Evolutionary conservation across 2,797 vertebrate species (phyloP).

Genomic region (Rhynchonycteris naso): DNA sequence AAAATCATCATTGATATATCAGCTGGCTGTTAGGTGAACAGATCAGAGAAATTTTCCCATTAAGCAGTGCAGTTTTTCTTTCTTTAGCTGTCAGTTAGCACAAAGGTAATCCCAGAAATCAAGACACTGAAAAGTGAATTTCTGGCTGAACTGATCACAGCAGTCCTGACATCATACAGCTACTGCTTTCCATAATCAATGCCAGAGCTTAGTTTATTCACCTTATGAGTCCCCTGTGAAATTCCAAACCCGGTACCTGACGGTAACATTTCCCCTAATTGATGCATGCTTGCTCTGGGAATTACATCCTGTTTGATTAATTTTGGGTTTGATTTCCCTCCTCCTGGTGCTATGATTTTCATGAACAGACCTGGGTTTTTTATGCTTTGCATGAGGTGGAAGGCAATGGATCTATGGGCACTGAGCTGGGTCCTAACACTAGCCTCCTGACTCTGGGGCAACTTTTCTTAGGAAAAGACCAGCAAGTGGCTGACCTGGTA

Average conservation of each 20-base stretch:
- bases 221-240: constrained; percentile 79
- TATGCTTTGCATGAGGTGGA: constrained; percentile 78
- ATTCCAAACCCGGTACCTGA: constrained; percentile 82
- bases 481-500: neutral
- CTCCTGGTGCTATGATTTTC: constrained; percentile 81
- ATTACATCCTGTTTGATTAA: constrained; percentile 82
- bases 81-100: constrained; percentile 71
- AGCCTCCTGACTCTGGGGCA: neutral
- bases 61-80: constrained; percentile 74
- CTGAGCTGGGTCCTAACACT: constrained; percentile 54
- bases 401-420: neutral
- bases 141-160: constrained; percentile 78
- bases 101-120: constrained; percentile 79
- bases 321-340: constrained; percentile 84
- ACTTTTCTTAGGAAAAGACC: neutral
- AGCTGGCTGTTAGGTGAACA: constrained; percentile 22
- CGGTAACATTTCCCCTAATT: constrained; percentile 82
- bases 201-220: constrained; percentile 79
- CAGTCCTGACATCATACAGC: constrained; percentile 80
- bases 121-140: constrained; percentile 81
- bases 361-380: constrained; percentile 77
- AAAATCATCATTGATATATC: neutral
- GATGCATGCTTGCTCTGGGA: constrained; percentile 84
- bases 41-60: constrained; percentile 67
- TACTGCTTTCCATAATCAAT: constrained; percentile 84